A percentile compares a stretch with the other conserved stretches of the same genome.
Conservation (phyloP, 37 sponge, comb jelly and placozoan species). For the Diacarnus erythraeanus region DNA sequence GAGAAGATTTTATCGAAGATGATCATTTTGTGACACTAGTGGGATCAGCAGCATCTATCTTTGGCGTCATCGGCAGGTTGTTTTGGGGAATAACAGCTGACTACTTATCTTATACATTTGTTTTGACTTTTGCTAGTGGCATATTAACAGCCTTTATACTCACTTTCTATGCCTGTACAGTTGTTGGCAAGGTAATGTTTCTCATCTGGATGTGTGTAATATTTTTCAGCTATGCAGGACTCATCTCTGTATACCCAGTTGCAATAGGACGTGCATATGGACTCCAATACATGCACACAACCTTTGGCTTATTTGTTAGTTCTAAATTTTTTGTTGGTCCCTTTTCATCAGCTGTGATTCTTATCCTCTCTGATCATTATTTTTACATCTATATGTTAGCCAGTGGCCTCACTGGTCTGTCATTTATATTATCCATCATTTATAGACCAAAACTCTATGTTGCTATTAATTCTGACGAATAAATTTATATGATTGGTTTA, state of each 20-base stretch:
- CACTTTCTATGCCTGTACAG: slow-evolving; percentile 32
- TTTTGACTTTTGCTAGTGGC: slow-evolving; percentile 27
- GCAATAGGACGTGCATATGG: slow-evolving; percentile 61
- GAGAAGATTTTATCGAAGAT: slow-evolving; percentile 18
- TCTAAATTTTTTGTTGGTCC: slow-evolving; percentile 35
- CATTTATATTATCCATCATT: not conserved
- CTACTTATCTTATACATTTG: slow-evolving; percentile 35
- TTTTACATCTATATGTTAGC: not conserved
- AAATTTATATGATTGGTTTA: no score
- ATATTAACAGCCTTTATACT: slow-evolving; percentile 26
- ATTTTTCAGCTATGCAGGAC: slow-evolving; percentile 86
- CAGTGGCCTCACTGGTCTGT: not conserved
- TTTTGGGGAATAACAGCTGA: slow-evolving; percentile 75
- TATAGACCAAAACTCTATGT: not conserved
- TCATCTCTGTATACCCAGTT: slow-evolving; percentile 64
- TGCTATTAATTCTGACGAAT: no score
- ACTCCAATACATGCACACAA: slow-evolving; percentile 40
- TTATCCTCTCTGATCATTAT: not conserved
- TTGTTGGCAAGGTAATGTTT: slow-evolving; percentile 34
- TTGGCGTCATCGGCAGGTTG: slow-evolving; percentile 58
- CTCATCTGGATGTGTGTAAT: slow-evolving; percentile 76
- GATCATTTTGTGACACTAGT: slow-evolving; percentile 73
- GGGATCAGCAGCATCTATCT: slow-evolving; percentile 37
- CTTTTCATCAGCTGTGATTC: slow-evolving; percentile 14
- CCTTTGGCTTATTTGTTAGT: slow-evolving; percentile 69